phyloP scores from a whole-genome alignment of 2,797 vertebrate genomes.

The Trachops cirrhosus region DNA sequence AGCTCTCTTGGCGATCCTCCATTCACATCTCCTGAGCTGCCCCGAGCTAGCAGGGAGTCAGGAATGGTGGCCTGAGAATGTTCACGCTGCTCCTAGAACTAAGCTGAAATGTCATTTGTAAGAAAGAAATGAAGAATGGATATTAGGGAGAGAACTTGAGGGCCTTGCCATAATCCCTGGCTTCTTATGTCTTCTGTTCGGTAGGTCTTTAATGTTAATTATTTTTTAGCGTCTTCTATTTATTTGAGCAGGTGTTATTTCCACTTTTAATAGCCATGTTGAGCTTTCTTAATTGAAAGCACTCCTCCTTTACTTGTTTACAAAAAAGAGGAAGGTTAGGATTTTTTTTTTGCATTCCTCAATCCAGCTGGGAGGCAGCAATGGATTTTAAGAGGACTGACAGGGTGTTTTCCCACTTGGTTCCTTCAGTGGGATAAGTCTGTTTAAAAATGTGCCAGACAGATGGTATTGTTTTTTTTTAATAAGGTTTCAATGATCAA shows the following conservation, averaged over 20 bases:
- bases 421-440: constrained; percentile 62
- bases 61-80: neutral
- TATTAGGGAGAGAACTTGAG: neutral
- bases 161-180: neutral
- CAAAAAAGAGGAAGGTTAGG: constrained; percentile 14
- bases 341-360: constrained; percentile 69
- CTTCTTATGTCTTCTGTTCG: neutral
- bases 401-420: constrained; percentile 73
- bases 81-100: neutral
- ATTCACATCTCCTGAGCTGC: neutral
- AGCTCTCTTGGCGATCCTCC: neutral
- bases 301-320: constrained; percentile 58
- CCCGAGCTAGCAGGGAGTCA: neutral
- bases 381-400: constrained; percentile 49
- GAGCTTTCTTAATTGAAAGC: constrained; percentile 64
- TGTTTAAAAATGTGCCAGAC: constrained; percentile 79
- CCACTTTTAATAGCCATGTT: constrained; percentile 23
- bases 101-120: neutral
- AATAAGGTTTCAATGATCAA: constrained; percentile 61
- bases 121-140: neutral
- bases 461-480: constrained; percentile 81
- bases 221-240: constrained; percentile 8
- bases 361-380: constrained; percentile 58
- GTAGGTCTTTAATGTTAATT: neutral
- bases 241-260: constrained; percentile 60